phyloP scores from a whole-genome alignment of 2,113 vertebrate genomes.

The Myotis brandtii region DNA sequence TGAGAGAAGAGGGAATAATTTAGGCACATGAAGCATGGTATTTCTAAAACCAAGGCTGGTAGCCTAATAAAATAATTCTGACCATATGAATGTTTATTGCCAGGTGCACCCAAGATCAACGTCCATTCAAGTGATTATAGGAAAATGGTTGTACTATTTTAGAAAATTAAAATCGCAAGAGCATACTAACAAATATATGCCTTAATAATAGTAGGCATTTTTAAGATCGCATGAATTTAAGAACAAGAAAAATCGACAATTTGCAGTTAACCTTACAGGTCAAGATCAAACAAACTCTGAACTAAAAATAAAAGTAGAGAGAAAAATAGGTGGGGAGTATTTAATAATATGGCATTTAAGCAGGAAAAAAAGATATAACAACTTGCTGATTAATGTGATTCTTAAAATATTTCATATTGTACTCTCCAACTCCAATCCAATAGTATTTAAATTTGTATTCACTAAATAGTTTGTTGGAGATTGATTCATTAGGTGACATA shows the following conservation, averaged over 20 bases:
- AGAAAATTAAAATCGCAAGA: constrained; percentile 57
- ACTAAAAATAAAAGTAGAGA: constrained; percentile 15
- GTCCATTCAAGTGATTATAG: constrained; percentile 25
- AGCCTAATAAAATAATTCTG: constrained; percentile 61
- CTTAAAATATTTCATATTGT: neutral
- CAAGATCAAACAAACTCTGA: constrained; percentile 24
- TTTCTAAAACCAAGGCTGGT: constrained; percentile 58
- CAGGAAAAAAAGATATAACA: constrained; percentile 5
- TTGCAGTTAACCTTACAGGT: neutral
- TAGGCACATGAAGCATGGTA: constrained; percentile 32
- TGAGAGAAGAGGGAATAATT: constrained; percentile 49
- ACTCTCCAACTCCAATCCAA: neutral
- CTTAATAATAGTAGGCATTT: constrained; percentile 17
- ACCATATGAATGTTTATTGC: constrained; percentile 31
- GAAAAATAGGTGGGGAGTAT: neutral
- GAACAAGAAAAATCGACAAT: neutral
- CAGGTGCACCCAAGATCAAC: neutral
- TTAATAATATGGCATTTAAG: neutral
- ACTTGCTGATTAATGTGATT: neutral
- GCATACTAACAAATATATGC: constrained; percentile 31
- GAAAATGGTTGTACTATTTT: constrained; percentile 35
- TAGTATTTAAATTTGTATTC: neutral
- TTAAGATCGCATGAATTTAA: constrained; percentile 13
- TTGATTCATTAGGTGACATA: neutral
- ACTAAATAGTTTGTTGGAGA: neutral